Evolutionary conservation across 2,888 invertebrate genomes (phyloP), one percentile per base, ranked within the genome.

Genomic region (Loripinus fragilis): DNA sequence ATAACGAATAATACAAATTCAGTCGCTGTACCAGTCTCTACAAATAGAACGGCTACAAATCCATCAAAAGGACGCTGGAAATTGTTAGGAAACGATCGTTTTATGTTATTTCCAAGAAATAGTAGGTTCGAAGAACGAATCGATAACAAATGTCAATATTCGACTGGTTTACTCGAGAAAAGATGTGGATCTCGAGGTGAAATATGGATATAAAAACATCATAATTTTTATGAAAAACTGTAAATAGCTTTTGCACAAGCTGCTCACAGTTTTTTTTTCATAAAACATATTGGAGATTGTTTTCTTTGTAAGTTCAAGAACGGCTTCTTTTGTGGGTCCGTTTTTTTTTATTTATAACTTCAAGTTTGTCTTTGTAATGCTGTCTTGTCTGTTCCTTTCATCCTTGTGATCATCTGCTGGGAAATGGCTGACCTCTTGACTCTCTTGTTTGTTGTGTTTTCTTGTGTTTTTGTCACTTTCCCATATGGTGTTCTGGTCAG

Each of bases 1-100:
- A 52, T 52, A 25, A 52, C 52, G 52, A 52, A 52, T 52, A 52
- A 52, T 52, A 20, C 52, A n/a, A 52, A 52, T 20, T 52, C 52
- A 52, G 52, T 52, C 52, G 23, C 52, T 20, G 52, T 25, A 52
- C 52, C 52, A 52, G 52, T 52, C 52, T 52, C 20, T 10, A 52
- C 12, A 52, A 20, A 52, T 12, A 25, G n/a, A 12, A 52, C 23
- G 10, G 23, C 52, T 52, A 52, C 52, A 52, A 52, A 52, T 52
- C 52, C 52, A 52, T 52, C 52, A 52, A 52, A 48, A 10, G 52
- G 25, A 8, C 20, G 10, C 45, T 52, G 10, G 25, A 52, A 52
- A 52, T 8, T n/a, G 25, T 52, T 52, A 23, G 52, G 52, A 52
- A 52, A 52, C 52, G 52, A 23, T 52, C 52, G 52, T 52, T 52